These are phyloP conservation scores for Helostoma temminkii DNA, from an alignment of 2,797 vertebrate species.

Conservation along the genomic window DNA sequence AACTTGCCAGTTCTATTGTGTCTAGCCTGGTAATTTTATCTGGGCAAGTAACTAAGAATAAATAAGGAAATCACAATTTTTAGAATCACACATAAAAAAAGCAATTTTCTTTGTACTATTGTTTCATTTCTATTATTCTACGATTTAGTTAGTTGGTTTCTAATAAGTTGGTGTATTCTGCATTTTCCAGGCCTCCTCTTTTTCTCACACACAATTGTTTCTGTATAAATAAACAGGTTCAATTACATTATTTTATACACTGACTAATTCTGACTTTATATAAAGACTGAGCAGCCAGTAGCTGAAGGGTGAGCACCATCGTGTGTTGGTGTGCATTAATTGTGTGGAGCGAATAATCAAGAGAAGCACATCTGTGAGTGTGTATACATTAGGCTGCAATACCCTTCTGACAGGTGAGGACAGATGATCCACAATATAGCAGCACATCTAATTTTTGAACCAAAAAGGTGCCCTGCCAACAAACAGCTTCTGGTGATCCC, in stretches of 20 bases:
- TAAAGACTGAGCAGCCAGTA: constrained; percentile 1
- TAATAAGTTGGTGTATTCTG: background rate
- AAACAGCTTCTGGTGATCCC: no score
- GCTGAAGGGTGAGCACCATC: background rate
- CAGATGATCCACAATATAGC: no score
- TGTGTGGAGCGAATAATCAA: background rate
- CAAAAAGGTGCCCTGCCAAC: no score
- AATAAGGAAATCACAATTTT: background rate
- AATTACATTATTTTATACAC: background rate
- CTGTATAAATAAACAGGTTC: background rate
- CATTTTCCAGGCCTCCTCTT: background rate
- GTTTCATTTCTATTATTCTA: background rate
- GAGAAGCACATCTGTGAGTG: background rate
- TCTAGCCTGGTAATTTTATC: background rate
- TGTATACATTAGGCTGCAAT: background rate
- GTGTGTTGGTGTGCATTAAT: constrained; percentile 6
- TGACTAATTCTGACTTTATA: no score
- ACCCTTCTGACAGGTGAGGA: no score
- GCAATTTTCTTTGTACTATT: background rate
- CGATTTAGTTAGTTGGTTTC: background rate
- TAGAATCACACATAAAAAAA: background rate
- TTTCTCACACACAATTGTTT: background rate
- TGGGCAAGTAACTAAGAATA: background rate
- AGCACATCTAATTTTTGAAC: no score
- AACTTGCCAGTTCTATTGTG: background rate